Base-by-base conservation (phyloP, 2,113 vertebrate genomes). In the Thamnaconus septentrionalis region DNA sequence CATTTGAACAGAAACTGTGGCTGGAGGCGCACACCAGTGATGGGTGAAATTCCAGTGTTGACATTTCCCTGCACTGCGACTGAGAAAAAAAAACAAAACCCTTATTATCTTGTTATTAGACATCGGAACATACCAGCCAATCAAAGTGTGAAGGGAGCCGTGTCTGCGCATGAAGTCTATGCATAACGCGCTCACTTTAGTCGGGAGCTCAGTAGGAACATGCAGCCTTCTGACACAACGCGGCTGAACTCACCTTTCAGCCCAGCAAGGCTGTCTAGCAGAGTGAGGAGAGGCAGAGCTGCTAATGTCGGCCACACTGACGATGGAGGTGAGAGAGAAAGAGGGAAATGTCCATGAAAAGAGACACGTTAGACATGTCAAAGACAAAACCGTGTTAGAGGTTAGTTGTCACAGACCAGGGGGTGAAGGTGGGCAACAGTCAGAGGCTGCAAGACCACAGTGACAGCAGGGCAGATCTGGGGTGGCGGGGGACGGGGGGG, bases 231-330 rank as follows among this genome's bases (percentile, higher is more conserved):
- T 2, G 18, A 31, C 18, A 31, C 18, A 31, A 31, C 47, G 59
- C 45, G 57, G 42, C 55, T 70, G 59, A 18, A 44, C 85, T 92
- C 89, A 94, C 88, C 91, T 94, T 87, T 82, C 86, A 69, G 89
- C 91, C 81, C 87, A 92, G 81, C 90, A 89, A 81, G 89, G 91
- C 81, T 75, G 83, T 57, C 0, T 11, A 86, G 91, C 82, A 73
- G 87, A 82, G 85, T 88, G 89, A 88, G 87, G 78, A 69, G 91
- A 71, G 75, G 87, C 69, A 68, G 80, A 83, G 75, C 73, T 84
- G 76, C 73, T 89, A 75, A 69, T 68, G 73, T 94, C 88, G 74
- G 86, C 85, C 80, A 85, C 81, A 91, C 89, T 93, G 86, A 75
- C 80, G 76, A 82, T 69, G 70, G 54, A 69, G 79, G 73, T 80